Evolutionary conservation across 2,888 invertebrate species (phyloP), one percentile per base, ranked within the genome.

Genomic region (Dryobotodes eremita): DNA sequence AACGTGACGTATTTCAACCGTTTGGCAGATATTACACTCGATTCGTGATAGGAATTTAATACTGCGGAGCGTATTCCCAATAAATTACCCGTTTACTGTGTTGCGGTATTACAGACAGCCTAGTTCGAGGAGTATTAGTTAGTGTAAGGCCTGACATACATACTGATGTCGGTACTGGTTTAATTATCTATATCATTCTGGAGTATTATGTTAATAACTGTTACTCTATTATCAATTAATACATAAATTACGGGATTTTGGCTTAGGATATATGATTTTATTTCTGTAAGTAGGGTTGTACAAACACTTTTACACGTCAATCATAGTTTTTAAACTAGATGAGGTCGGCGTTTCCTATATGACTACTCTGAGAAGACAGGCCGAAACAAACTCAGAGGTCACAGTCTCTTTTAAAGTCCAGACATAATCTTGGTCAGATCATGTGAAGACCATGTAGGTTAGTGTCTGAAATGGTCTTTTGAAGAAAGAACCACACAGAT

Each of bases 21-120:
- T 85, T 69, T 72, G 55, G 59, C 64, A 81, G 59, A 83, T 76
- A 85, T 85, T 85, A 85, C 26, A 71, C 62, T 81, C 26, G 26
- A 62, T 50, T 50, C 69, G 48, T 66, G 72, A 82, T 83, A 66
- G 83, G 76, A 85, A 82, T 83, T 73, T 77, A 82, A 83, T 85
- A 83, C 57, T 23, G 61, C 11, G 15, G 13, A 72, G 61, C 82
- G 36, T 57, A 73, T 73, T 66, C 6, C 61, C n/a, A 70, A 81
- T 76, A 72, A 72, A 85, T 81, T 70, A 66, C 61, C 36, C 26
- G n/a, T 76, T 85, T 53, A 71, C 65, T 59, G 23, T 70, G 50
- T 75, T 55, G 72, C 64, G 7, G 50, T 69, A 80, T 75, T 71
- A 64, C 20, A 69, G 17, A 66, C 20, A 53, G 53, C 26, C 59